Evolutionary conservation across 2,113 vertebrate species (phyloP), one percentile per base, ranked within the genome.

Genomic region (Epinephelus cyanopodus): DNA sequence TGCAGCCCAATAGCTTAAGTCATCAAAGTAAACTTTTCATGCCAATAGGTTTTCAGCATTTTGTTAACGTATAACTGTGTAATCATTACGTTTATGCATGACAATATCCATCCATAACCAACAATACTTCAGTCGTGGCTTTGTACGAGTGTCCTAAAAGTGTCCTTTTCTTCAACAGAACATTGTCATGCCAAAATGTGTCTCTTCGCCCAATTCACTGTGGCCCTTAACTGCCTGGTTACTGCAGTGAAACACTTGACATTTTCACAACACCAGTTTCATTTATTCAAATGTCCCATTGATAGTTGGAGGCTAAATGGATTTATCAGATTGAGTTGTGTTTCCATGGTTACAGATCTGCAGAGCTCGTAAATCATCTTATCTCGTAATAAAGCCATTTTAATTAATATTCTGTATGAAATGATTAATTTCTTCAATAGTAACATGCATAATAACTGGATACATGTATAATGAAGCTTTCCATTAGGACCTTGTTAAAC

Each of bases 391-490:
- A 80, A 68, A 75, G 67, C 12, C 5, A 5, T 54, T 79, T 61
- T 68, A 69, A 83, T 85, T 64, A 72, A 76, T 79, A 78, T 18
- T 66, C 48, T 62, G 63, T 25, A 48, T 53, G 72, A 57, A 72
- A 72, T 83, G 39, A 83, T 73, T 77, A 7, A 80, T 67, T 77
- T 27, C 54, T 52, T 33, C 37, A 79, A 72, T 66, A 56, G 81
- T 74, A 48, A 65, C 45, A 48, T 23, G 70, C 60, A 39, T 75
- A 37, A 80, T 60, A 56, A 67, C 25, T 67, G 54, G 39, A 71
- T 75, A 23, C 42, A 66, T 66, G 64, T 61, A 33, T 70, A 25
- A 62, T 37, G 52, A 15, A 42, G 23, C 14, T 33, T 66, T 37
- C 21, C 2, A 42, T 57, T 45, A 58, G 14, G 33, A 70, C 57